These are phyloP conservation scores for Tipula confusa DNA, from an alignment of 2,888 invertebrate species.

Conservation along the genomic window DNA sequence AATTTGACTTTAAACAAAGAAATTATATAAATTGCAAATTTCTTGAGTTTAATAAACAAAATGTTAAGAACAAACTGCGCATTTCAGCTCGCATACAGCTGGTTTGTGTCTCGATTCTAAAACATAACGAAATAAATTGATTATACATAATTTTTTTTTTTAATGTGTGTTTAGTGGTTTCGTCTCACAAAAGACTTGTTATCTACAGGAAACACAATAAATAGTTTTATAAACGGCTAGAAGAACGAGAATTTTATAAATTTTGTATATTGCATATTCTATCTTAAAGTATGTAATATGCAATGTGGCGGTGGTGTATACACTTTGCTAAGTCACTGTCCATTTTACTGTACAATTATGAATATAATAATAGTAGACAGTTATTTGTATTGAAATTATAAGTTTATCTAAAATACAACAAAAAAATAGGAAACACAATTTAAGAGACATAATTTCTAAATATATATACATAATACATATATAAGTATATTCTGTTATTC, in stretches of 20 bases:
- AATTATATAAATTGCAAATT: neutral
- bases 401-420: neutral
- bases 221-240: neutral
- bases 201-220: neutral
- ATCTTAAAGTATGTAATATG: no score
- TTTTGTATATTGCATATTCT: neutral
- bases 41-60: neutral
- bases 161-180: neutral
- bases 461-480: neutral
- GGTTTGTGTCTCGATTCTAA: neutral
- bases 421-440: neutral
- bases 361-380: neutral
- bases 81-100: neutral
- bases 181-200: slow-evolving; percentile 25
- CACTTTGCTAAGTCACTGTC: neutral
- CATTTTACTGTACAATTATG: neutral
- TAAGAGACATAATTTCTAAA: neutral
- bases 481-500: neutral
- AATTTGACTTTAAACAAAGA: neutral
- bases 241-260: neutral
- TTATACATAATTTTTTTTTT: neutral
- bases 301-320: neutral
- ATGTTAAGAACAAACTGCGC: neutral
- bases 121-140: neutral
- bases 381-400: neutral